phyloP scores from a whole-genome alignment of 1,140 invertebrate species.

The Microplitis demolitor region DNA sequence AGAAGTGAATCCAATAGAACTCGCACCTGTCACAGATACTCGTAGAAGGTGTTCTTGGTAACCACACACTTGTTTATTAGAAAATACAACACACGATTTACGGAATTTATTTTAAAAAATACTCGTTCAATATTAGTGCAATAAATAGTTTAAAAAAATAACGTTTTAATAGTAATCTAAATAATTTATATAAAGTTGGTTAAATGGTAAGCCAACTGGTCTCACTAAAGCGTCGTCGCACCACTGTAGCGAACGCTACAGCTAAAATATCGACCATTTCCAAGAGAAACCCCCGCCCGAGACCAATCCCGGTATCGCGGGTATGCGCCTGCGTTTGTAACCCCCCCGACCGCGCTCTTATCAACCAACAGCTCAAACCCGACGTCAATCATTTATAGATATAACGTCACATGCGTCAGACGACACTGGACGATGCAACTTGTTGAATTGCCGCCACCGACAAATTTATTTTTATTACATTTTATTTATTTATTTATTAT shows the following conservation, averaged over 20 bases:
- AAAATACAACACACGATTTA: too few relatives aligned
- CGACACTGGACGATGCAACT: conserved; percentile 14
- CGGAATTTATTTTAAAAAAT: background rate
- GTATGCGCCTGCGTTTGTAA: conserved; percentile 40
- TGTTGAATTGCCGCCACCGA: conserved; percentile 10
- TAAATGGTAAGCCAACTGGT: conserved; percentile 36
- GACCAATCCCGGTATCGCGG: conserved; percentile 23
- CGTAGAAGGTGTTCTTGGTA: conserved; percentile 12
- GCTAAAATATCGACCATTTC: conserved; percentile 58
- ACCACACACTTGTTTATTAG: background rate
- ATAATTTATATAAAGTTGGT: conserved; percentile 1
- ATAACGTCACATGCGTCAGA: conserved; percentile 9
- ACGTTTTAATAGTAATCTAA: conserved; percentile 1
- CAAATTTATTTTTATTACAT: background rate
- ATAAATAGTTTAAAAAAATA: background rate
- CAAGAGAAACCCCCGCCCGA: conserved; percentile 42
- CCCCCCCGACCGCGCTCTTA: conserved; percentile 36
- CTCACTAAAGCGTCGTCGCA: conserved; percentile 47
- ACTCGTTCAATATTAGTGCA: background rate
- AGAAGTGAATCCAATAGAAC: conserved; percentile 29
- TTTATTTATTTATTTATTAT: background rate
- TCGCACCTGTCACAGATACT: conserved; percentile 32
- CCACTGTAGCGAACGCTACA: conserved; percentile 51
- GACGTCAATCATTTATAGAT: conserved; percentile 19
- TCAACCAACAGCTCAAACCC: conserved; percentile 23